Evolutionary conservation across 2,797 vertebrate genomes (phyloP), one percentile per base, ranked within the genome.

Genomic region (Mormyrus proboscirostris): DNA sequence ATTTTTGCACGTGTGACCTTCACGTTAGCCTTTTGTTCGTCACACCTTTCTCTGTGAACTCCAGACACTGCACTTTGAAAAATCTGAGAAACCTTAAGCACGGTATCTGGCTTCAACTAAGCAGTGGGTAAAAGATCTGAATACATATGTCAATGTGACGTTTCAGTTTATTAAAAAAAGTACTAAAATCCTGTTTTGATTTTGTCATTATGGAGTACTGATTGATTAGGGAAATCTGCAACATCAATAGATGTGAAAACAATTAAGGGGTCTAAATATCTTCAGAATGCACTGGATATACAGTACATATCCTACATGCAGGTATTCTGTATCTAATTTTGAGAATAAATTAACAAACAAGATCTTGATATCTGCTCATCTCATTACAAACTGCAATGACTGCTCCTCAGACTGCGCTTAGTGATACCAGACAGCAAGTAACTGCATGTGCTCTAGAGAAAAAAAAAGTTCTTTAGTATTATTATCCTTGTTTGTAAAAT

Each of bases 61-160:
- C 14, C 19, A 44, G 38, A 94, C 94, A 95, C 94, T 94, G 93
- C 92, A 94, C 92, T 79, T 92, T 93, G 89, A 62, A 62, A 25
- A 25, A 62, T 62, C 7, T 62, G 22, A 62, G 22, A 25, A 25
- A 25, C 59, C 59, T 25, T 9, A 62, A 25, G 9, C 57, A 62
- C 57, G 25, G 10, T 25, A 62, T 25, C 57, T 25, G 59, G 59
- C 57, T 22, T 22, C 6, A 59, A 22, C 19, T 22, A 59, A 59
- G 57, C n/a, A 59, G 4, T 22, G 57, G 57, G 19, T 22, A 59
- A 59, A 59, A 22, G 19, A 59, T 59, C 19, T 22, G 57, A 22
- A 59, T 8, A 59, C 5, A 59, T 2, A n/a, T 59, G 57, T 59
- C 57, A 59, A 22, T 59, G 57, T 59, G n/a, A 59, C n/a, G 2